These are phyloP conservation scores for Rhyacophila evoluta DNA, from an alignment of 2,888 invertebrate genomes.

Conservation along the genomic window DNA sequence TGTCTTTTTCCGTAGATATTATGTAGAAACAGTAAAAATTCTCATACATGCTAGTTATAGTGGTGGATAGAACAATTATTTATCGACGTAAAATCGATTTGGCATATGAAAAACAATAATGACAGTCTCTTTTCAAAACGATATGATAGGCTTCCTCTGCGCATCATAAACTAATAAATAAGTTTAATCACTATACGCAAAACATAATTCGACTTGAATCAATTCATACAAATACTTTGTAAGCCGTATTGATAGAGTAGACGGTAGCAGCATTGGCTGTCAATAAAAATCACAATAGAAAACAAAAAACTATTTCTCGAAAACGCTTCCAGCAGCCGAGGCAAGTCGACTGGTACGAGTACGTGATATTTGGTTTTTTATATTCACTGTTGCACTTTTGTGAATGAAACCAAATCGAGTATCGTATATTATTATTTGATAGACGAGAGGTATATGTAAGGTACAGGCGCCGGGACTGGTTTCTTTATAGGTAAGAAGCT, in stretches of 20 bases:
- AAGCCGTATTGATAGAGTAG: neutral
- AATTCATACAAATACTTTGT: neutral
- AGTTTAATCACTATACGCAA: too few species aligned
- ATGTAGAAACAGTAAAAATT: too few species aligned
- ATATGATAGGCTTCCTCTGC: too few species aligned
- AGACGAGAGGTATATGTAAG: neutral
- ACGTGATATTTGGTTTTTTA: slow-evolving; percentile 10
- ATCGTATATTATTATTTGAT: neutral
- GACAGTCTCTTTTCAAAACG: too few species aligned
- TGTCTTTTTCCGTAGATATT: too few species aligned
- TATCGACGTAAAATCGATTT: too few species aligned
- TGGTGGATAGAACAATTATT: too few species aligned
- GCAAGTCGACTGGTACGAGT: neutral
- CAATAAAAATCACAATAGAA: neutral
- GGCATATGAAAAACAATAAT: too few species aligned
- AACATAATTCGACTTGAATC: neutral
- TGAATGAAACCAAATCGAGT: slow-evolving; percentile 3
- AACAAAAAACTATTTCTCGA: neutral
- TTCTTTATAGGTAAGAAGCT: neutral
- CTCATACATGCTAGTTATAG: too few species aligned
- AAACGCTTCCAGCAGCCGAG: neutral
- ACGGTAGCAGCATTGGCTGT: neutral
- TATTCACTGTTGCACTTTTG: neutral
- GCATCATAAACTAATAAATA: too few species aligned
- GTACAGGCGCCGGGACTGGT: neutral